phyloP scores from a whole-genome alignment of 2,797 vertebrate species.

The Channallabes apus region DNA sequence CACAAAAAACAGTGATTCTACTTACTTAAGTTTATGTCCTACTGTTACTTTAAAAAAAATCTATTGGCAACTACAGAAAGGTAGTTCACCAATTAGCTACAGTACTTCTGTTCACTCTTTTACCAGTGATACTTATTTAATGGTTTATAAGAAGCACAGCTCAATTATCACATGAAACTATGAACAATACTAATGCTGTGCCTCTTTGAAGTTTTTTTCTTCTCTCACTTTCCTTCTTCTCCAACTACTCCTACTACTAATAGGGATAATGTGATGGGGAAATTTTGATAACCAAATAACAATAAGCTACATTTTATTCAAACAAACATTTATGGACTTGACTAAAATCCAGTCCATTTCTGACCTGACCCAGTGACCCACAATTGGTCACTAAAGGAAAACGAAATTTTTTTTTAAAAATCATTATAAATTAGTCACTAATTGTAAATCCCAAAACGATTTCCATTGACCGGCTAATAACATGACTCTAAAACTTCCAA shows the following conservation, averaged over 20 bases:
- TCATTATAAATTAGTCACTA: neutral
- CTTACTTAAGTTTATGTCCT: neutral
- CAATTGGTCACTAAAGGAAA: neutral
- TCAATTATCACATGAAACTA: neutral
- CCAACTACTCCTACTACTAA: neutral
- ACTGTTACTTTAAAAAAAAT: neutral
- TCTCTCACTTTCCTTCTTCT: no score
- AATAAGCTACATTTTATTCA: neutral
- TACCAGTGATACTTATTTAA: neutral
- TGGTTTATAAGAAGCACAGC: neutral
- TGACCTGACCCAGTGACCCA: no score
- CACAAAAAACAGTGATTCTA: no score
- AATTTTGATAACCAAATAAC: neutral
- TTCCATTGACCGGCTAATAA: conserved; percentile 16
- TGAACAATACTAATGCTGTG: neutral
- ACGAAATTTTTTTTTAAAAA: neutral
- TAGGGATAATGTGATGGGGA: neutral
- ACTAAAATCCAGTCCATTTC: no score
- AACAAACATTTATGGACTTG: neutral
- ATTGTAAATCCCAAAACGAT: neutral
- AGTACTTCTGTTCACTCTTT: neutral
- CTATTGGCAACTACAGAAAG: neutral
- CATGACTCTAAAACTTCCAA: neutral
- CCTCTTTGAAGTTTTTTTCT: neutral
- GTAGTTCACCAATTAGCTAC: neutral